Percentiles rank a stretch among this genome's conserved stretches.
Evolutionary conservation across 1,140 invertebrate genomes (phyloP).

Genomic region (Ditylenchus dipsaci): DNA sequence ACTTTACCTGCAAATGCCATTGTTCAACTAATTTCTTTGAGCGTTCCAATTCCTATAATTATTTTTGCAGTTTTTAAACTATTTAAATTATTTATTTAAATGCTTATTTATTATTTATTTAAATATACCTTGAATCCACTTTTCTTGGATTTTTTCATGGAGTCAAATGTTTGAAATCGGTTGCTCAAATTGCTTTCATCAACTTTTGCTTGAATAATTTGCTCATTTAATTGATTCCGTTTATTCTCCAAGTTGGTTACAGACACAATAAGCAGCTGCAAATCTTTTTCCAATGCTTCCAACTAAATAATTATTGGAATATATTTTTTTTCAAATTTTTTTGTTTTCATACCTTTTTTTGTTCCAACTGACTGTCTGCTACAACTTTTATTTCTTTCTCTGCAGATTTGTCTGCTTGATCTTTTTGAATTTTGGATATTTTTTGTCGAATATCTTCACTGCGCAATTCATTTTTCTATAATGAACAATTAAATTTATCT

Average conservation of each 20-base stretch:
- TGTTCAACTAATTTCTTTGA: background rate
- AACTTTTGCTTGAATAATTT: background rate
- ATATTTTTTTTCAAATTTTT: background rate
- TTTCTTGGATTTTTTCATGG: background rate
- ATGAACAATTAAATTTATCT: background rate
- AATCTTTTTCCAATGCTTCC: background rate
- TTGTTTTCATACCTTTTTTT: background rate
- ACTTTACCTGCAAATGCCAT: background rate
- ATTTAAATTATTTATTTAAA: background rate
- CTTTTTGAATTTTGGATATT: background rate
- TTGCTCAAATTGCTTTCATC: background rate
- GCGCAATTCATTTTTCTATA: background rate
- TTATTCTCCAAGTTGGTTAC: background rate
- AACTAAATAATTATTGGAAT: background rate
- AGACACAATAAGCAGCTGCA: background rate
- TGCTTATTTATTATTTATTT: background rate
- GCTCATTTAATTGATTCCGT: background rate
- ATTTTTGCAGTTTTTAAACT: background rate
- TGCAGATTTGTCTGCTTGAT: background rate
- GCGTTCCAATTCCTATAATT: background rate
- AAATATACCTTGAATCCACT: no score
- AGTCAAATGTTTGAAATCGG: background rate
- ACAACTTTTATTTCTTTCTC: background rate
- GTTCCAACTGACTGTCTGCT: background rate
- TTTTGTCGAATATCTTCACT: background rate